Base-by-base conservation (phyloP, 2,113 vertebrate species). In the Clarias gariepinus region DNA sequence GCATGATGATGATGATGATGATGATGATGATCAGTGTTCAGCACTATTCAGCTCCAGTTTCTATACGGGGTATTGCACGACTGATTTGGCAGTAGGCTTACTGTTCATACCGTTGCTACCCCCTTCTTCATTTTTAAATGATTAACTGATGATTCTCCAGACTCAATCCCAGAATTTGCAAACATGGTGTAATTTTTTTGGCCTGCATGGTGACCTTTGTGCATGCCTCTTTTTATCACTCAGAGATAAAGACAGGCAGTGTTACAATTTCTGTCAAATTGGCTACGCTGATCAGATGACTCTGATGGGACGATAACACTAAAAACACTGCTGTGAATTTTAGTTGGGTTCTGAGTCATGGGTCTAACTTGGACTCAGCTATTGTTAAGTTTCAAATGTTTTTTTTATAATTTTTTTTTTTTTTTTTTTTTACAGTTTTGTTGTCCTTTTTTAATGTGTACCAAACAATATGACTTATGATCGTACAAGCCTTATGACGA, bases 61-160 rank as follows among this genome's bases (percentile, higher is more conserved):
- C 53, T 90, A 41, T 30, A 2, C 30, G 66, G 64, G n/a, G 16
- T 1, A 68, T 2, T 68, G 4, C 64, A 28, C 58, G 23, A 55
- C 85, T 88, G 78, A 91, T 93, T 93, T 93, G 82, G 64, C 41
- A 9, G 84, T 89, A 79, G 63, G 71, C 60, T 52, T 63, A 80
- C 55, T 69, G 74, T 19, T 88, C 28, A n/a, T 28, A 30, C 12
- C 33, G 9, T n/a, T 57, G 16, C 47, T 21, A 23, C 55, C 10
- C 13, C 1, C 77, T 30, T 30, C 18, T 79, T 28, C 21, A 10
- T 19, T 28, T 23, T 77, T 16, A 47, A 47, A 47, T 47, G 47
- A 21, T 58, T 47, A 47, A 8, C 47, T 73, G 10, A 47, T 47
- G 36, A 47, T 19, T 71, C 68, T 71, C 71, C 21, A 61, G 69